Evolutionary conservation across 2,888 invertebrate species (phyloP), one percentile per base, ranked within the genome.

Genomic region (Morpho helenor): DNA sequence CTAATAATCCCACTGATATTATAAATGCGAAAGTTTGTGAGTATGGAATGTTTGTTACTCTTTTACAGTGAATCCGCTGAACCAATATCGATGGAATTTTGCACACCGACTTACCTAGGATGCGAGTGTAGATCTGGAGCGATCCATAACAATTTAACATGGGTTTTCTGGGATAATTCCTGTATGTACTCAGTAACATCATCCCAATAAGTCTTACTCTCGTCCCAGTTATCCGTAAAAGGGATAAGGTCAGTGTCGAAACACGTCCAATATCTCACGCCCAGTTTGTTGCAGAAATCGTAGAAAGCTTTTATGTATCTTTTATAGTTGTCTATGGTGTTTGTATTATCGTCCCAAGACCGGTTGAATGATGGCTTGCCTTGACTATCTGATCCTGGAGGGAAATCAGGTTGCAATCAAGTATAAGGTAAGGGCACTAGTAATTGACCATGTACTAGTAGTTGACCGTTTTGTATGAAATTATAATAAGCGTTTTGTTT

Each of bases 241-340:
- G 93, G 93, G 0, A 93, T 86, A 43, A 94, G 77, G 69, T 94
- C 94, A 0, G 92, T 80, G 71, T 94, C 94, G 65, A 92, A 92
- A 23, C 93, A 93, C 0, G 93, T 92, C 93, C 93, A 94, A 76
- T 92, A 68, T 65, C 91, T 92, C 8, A 93, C 73, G 66, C 93
- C 93, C 0, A 94, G 86, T 70, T 93, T 94, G 4, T 77, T 68
- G 75, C 93, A 93, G 61, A 94, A 88, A 63, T 94, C 94, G 77
- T 93, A 94, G 2, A 92, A 89, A 0, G 93, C 93, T 61, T 92
- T 84, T 48, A 94, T 74, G 52, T 91, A 84, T 3, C 92, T 86
- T 63, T 93, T 93, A 70, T 92, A 90, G 73, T 92, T 93, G 9
- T 92, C 93, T 62, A 93, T 61, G 1, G 90, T 77, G 66, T 91